A percentile compares a stretch with the other conserved stretches of the same genome.
Conservation (phyloP, 2,113 vertebrate species). For the Pollachius pollachius region DNA sequence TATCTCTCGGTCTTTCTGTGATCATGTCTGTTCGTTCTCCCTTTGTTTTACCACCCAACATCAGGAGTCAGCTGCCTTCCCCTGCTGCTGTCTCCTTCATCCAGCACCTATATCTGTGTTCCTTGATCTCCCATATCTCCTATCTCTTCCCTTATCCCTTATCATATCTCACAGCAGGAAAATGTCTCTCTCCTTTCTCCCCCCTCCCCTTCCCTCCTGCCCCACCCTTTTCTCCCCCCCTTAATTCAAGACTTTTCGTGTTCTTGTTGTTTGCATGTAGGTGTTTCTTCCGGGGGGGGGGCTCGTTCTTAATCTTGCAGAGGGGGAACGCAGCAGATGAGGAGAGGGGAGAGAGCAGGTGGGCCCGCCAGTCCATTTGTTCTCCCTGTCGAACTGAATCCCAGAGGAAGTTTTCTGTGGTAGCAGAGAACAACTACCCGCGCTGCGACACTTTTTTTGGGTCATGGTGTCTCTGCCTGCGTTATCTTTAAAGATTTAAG, state of each 20-base stretch:
- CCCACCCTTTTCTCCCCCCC: neutral
- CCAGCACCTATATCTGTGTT: neutral
- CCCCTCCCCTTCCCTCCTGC: neutral
- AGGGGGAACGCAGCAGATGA: neutral
- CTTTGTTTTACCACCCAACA: neutral
- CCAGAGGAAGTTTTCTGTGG: neutral
- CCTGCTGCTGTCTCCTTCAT: conserved; percentile 6
- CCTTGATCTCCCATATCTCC: too few relatives aligned
- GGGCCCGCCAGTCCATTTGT: neutral
- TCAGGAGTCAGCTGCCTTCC: neutral
- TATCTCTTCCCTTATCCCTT: too few relatives aligned
- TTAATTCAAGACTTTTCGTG: too few relatives aligned
- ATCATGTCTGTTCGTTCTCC: neutral
- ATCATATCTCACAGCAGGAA: too few relatives aligned
- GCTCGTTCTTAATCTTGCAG: conserved; percentile 20
- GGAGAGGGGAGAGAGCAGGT: neutral
- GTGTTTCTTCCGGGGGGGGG: too few relatives aligned
- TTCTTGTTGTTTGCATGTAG: neutral
- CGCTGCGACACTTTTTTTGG: too few relatives aligned
- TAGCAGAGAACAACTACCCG: too few relatives aligned
- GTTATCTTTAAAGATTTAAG: too few relatives aligned
- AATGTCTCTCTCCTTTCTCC: neutral
- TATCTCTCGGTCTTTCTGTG: neutral
- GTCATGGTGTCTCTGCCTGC: too few relatives aligned
- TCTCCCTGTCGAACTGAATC: conserved; percentile 14